Evolutionary conservation across 2,113 vertebrate genomes (phyloP).

Genomic region (Hyla sarda): DNA sequence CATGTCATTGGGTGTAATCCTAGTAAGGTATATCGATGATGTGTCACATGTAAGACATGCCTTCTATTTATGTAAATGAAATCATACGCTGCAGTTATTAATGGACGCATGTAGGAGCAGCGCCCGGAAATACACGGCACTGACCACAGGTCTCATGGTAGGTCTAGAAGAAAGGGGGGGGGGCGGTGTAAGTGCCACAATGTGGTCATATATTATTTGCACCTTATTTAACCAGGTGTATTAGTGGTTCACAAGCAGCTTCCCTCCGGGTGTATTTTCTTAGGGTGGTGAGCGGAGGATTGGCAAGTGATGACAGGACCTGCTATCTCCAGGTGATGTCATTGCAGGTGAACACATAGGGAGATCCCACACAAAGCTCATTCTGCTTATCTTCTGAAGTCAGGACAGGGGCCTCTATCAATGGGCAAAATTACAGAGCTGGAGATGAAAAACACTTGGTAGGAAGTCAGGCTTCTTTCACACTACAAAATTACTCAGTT

Average conservation of each 20-base stretch:
- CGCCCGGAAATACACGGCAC: background rate
- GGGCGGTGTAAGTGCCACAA: background rate
- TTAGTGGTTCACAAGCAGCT: slow-evolving; percentile 10
- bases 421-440: background rate
- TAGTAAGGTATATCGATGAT: background rate
- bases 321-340: slow-evolving; percentile 47
- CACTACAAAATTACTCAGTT: too few relatives aligned
- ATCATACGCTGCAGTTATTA: background rate
- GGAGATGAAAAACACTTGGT: too few relatives aligned
- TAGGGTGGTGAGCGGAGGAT: slow-evolving; percentile 44
- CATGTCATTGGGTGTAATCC: background rate
- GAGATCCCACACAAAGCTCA: slow-evolving; percentile 25
- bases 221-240: slow-evolving; percentile 36
- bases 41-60: background rate
- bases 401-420: background rate
- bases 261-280: slow-evolving; percentile 18
- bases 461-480: too few relatives aligned
- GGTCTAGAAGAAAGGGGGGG: too few relatives aligned
- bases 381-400: background rate
- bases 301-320: slow-evolving; percentile 56
- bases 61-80: background rate
- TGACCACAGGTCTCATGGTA: background rate
- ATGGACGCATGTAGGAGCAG: background rate
- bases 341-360: slow-evolving; percentile 48
- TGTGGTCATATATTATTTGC: slow-evolving; percentile 7